These are phyloP conservation scores for Galaxias olidus DNA, from an alignment of 2,797 vertebrate species.

Conservation along the genomic window DNA sequence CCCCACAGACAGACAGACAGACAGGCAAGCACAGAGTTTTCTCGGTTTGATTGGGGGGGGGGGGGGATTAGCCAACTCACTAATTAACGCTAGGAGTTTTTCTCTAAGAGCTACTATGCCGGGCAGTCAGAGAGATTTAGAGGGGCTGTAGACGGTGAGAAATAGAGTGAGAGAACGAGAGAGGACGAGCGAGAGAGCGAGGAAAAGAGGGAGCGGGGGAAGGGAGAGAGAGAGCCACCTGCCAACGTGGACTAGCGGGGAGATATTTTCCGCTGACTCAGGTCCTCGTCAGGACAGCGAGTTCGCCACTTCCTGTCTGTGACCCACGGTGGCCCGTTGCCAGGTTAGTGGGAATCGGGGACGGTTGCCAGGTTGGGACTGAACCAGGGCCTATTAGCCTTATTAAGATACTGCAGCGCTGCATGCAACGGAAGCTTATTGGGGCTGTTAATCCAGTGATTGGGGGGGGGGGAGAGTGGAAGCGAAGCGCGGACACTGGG, in stretches of 20 bases:
- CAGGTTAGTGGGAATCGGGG: not conserved
- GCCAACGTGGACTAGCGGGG: not conserved
- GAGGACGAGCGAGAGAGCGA: not conserved
- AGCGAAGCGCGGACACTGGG: conserved; percentile 23
- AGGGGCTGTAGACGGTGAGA: not conserved
- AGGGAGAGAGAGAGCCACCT: not conserved
- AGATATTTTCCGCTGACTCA: conserved; percentile 39
- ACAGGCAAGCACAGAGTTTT: too few relatives aligned
- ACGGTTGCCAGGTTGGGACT: conserved; percentile 44
- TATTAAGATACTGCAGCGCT: conserved; percentile 48
- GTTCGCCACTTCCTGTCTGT: conserved; percentile 30
- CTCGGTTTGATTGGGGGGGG: too few relatives aligned
- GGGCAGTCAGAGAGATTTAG: not conserved
- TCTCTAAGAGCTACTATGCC: too few relatives aligned
- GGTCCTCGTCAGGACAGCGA: conserved; percentile 18
- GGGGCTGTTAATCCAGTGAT: conserved; percentile 49
- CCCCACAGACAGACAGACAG: too few relatives aligned
- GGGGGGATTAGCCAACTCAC: too few relatives aligned
- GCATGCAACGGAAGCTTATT: conserved; percentile 45
- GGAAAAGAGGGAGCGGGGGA: not conserved
- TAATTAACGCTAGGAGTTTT: too few relatives aligned
- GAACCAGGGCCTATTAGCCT: conserved; percentile 44
- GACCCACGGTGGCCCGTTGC: conserved; percentile 10
- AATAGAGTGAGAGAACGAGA: not conserved
- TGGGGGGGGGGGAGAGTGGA: conserved; percentile 27